phyloP scores from a whole-genome alignment of 2,113 vertebrate genomes.

The Gavia stellata region DNA sequence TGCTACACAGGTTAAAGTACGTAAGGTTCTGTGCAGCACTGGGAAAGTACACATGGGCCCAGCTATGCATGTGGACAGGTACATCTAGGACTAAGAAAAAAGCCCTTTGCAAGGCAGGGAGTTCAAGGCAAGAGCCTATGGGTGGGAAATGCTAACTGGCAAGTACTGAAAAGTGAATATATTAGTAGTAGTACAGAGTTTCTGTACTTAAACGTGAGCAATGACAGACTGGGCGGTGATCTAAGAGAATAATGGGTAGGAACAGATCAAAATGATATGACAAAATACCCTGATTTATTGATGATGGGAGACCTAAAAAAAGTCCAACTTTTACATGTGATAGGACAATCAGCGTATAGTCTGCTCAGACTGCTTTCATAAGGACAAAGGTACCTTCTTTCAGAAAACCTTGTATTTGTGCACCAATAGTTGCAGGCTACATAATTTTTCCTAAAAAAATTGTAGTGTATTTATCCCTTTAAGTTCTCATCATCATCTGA shows the following conservation, averaged over 20 bases:
- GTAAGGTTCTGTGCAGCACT: not conserved
- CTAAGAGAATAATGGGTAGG: not conserved
- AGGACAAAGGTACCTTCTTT: not conserved
- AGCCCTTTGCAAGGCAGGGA: not conserved
- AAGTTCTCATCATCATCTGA: not conserved
- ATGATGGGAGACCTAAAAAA: not conserved
- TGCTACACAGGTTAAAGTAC: not conserved
- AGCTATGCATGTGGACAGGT: accelerated
- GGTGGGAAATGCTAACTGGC: not conserved
- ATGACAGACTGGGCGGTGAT: not conserved
- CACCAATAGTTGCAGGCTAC: not conserved
- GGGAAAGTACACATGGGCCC: not conserved
- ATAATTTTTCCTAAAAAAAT: not conserved
- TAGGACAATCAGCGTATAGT: not conserved
- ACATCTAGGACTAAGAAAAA: not conserved
- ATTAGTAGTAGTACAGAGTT: not conserved
- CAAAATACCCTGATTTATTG: not conserved
- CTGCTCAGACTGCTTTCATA: not conserved
- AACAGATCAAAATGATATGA: not conserved
- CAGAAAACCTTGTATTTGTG: not conserved
- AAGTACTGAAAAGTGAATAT: not conserved
- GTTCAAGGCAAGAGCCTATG: not conserved
- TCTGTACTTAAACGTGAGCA: not conserved
- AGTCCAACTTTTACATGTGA: not conserved
- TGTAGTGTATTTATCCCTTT: not conserved